phyloP scores from a whole-genome alignment of 2,888 invertebrate species.

The Tanytarsus gracilentus region DNA sequence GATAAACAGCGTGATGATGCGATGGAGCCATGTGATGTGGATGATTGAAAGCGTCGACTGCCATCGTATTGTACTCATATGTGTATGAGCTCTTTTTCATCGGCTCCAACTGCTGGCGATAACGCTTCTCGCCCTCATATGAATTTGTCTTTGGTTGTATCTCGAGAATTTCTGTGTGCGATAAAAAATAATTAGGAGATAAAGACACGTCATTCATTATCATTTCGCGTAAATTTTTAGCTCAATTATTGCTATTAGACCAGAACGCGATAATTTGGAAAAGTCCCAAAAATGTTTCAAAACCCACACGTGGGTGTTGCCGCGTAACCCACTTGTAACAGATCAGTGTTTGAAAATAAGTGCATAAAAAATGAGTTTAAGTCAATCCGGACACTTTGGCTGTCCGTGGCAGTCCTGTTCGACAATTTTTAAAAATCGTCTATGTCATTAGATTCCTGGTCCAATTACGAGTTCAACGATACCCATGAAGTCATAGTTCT shows the following conservation, averaged over 20 bases:
- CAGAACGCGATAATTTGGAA: neutral
- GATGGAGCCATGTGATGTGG: neutral
- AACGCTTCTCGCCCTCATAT: conserved; percentile 26
- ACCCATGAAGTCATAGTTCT: too few relatives aligned
- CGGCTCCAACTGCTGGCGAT: conserved; percentile 18
- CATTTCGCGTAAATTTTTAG: neutral
- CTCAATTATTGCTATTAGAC: neutral
- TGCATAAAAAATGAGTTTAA: too few relatives aligned
- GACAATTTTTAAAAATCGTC: too few relatives aligned
- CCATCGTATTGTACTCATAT: conserved; percentile 26
- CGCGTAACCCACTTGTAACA: too few relatives aligned
- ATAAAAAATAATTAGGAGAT: neutral
- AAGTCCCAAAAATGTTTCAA: too few relatives aligned
- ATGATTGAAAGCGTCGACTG: conserved; percentile 12
- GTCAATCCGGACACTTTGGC: too few relatives aligned
- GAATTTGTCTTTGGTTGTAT: conserved; percentile 26
- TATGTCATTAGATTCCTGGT: too few relatives aligned
- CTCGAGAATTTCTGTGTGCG: conserved; percentile 19
- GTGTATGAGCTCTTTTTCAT: conserved; percentile 19
- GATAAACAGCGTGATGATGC: neutral
- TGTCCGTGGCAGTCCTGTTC: too few relatives aligned
- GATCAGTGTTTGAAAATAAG: too few relatives aligned
- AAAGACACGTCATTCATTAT: neutral
- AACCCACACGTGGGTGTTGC: too few relatives aligned
- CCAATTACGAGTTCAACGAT: too few relatives aligned